phyloP scores from a whole-genome alignment of 2,113 vertebrate genomes.

The Platysternon megacephalum region DNA sequence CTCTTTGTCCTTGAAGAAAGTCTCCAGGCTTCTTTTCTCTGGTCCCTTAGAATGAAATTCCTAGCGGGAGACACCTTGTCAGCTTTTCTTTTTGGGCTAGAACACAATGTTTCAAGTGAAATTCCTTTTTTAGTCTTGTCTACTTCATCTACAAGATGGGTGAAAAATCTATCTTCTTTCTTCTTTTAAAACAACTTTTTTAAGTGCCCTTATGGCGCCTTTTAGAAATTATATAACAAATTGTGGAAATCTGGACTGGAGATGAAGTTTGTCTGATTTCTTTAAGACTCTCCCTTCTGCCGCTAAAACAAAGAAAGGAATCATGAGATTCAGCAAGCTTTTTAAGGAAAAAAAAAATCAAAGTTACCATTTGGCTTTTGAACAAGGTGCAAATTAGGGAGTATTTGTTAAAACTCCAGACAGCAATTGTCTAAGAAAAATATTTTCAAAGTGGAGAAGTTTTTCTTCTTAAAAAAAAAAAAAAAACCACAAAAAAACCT shows the following conservation, averaged over 20 bases:
- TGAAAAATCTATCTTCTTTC: slow-evolving; percentile 56
- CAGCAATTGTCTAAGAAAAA: slow-evolving; percentile 66
- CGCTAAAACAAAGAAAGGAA: slow-evolving; percentile 64
- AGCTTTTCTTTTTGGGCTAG: slow-evolving; percentile 15
- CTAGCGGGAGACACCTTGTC: slow-evolving; percentile 50
- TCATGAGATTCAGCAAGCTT: slow-evolving; percentile 7
- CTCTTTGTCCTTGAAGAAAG: slow-evolving; percentile 54
- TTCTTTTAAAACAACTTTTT: slow-evolving; percentile 50
- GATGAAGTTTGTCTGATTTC: slow-evolving; percentile 47
- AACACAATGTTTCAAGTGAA: slow-evolving; percentile 66
- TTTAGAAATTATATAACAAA: slow-evolving; percentile 68
- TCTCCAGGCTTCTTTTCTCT: slow-evolving; percentile 37
- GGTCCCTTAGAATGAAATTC: slow-evolving; percentile 29
- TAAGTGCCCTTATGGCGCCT: slow-evolving; percentile 53
- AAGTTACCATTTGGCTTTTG: slow-evolving; percentile 67
- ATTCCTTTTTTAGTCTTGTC: slow-evolving; percentile 54
- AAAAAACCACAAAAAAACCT: background rate
- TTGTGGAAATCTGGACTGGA: slow-evolving; percentile 57
- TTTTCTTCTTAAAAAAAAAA: slow-evolving; percentile 63
- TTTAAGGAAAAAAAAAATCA: slow-evolving; percentile 13
- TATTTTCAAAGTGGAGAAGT: slow-evolving; percentile 66
- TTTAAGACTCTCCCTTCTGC: slow-evolving; percentile 59
- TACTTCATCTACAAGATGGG: slow-evolving; percentile 47
- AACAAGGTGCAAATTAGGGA: slow-evolving; percentile 71
- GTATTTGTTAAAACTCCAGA: slow-evolving; percentile 72